Evolutionary conservation across 2,797 vertebrate species (phyloP).

Genomic region (Pipistrellus pipistrellus): DNA sequence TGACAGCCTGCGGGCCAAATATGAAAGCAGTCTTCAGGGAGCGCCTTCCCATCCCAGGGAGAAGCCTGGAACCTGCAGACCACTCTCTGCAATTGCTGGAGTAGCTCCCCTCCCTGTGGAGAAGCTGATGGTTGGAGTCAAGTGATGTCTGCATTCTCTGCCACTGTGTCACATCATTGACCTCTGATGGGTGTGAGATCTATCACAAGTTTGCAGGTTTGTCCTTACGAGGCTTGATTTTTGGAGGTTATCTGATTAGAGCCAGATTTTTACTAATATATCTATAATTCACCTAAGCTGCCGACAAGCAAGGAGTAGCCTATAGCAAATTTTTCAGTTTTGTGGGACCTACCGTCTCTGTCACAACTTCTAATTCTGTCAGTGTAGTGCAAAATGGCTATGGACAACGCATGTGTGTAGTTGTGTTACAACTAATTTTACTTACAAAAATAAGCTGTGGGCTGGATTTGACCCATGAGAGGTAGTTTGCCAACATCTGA

Average conservation of each 20-base stretch:
- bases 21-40: not conserved
- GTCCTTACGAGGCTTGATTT: not conserved
- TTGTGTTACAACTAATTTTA: not conserved
- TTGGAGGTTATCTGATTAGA: not conserved
- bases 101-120: not conserved
- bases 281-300: not conserved
- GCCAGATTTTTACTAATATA: not conserved
- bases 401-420: not conserved
- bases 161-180: not conserved
- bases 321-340: slow-evolving; percentile 17
- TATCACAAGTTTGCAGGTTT: not conserved
- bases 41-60: not conserved
- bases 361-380: not conserved
- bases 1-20: not conserved
- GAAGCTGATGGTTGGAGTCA: not conserved
- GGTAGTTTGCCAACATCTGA: not conserved
- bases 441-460: not conserved
- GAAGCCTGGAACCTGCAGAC: not conserved
- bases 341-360: not conserved
- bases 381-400: not conserved
- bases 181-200: not conserved
- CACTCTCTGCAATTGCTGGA: not conserved
- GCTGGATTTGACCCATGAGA: not conserved
- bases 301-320: not conserved
- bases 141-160: slow-evolving; percentile 1